Evolutionary conservation across 1,140 invertebrate genomes (phyloP).

Genomic region (Drosophila ambigua): DNA sequence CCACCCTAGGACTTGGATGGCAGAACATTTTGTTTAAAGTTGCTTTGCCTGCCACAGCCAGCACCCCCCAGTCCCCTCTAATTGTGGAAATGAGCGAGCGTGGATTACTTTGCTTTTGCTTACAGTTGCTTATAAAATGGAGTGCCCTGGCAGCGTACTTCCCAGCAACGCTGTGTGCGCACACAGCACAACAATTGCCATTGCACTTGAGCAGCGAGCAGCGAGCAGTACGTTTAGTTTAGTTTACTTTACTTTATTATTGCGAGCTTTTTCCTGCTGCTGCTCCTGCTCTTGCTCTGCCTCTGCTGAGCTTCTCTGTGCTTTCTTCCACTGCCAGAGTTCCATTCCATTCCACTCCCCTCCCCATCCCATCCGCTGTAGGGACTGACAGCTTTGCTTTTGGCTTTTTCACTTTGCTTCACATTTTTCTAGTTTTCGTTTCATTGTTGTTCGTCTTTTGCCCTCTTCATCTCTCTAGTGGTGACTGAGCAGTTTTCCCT

Average conservation of each 20-base stretch:
- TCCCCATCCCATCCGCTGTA: background rate
- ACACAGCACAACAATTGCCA: constrained; percentile 66
- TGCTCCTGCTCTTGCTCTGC: background rate
- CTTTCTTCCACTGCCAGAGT: background rate
- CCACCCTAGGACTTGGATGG: constrained; percentile 23
- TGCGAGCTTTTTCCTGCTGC: constrained; percentile 25
- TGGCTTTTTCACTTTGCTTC: constrained; percentile 47
- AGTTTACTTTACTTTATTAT: constrained; percentile 73
- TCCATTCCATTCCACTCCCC: no score
- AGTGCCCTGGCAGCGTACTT: constrained; percentile 21
- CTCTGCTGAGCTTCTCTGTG: background rate
- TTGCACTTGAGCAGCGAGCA: constrained; percentile 67
- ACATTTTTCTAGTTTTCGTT: constrained; percentile 45
- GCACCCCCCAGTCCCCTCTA: constrained; percentile 24
- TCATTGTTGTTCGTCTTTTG: constrained; percentile 11
- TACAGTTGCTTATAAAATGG: constrained; percentile 51
- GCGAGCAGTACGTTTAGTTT: constrained; percentile 61
- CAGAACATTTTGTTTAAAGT: constrained; percentile 72
- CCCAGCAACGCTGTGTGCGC: constrained; percentile 44
- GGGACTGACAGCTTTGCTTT: constrained; percentile 5
- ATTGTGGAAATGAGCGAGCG: constrained; percentile 63
- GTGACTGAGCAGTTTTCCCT: constrained; percentile 28
- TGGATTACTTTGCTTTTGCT: constrained; percentile 69
- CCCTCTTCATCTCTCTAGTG: no score
- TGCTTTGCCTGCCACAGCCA: background rate